These are phyloP conservation scores for Atrina japonica DNA, from an alignment of 2,888 invertebrate genomes.

Conservation along the genomic window DNA sequence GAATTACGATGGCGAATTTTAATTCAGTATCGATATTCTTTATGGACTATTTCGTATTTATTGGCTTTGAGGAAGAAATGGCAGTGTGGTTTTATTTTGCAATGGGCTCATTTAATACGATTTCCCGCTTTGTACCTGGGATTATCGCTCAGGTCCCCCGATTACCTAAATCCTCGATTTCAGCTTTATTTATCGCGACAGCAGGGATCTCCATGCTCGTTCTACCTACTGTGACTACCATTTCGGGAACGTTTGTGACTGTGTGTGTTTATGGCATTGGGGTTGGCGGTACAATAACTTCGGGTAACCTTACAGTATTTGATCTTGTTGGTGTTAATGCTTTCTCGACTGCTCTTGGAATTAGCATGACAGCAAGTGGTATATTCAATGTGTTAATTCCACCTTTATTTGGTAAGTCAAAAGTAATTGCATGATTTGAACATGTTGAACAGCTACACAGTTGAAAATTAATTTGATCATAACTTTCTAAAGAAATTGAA, in stretches of 20 bases:
- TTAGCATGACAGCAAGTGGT: conserved; percentile 11
- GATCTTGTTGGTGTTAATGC: conserved; percentile 28
- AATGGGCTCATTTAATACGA: conserved; percentile 12
- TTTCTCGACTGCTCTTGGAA: conserved; percentile 34
- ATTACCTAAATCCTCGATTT: conserved; percentile 29
- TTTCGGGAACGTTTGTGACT: not conserved
- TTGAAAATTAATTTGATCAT: too few relatives aligned
- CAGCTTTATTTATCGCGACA: conserved; percentile 7
- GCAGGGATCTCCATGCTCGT: conserved; percentile 8
- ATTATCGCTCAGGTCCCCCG: conserved; percentile 15
- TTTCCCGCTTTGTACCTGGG: conserved; percentile 32
- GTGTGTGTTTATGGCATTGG: conserved; percentile 14
- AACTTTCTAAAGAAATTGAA: too few relatives aligned
- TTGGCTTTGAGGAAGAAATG: conserved; percentile 18
- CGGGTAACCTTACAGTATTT: conserved; percentile 18
- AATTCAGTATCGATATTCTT: conserved; percentile 35
- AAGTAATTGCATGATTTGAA: too few relatives aligned
- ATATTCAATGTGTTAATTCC: conserved; percentile 16
- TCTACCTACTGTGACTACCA: not conserved
- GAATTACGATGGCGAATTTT: conserved; percentile 13
- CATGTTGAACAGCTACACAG: too few relatives aligned
- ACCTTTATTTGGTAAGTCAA: conserved; percentile 31
- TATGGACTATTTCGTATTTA: conserved; percentile 26
- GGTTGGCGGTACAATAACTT: conserved; percentile 27
- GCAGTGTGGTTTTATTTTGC: conserved; percentile 25